These are phyloP conservation scores for Furnarius figulus DNA, from an alignment of 2,113 vertebrate species.

Conservation along the genomic window DNA sequence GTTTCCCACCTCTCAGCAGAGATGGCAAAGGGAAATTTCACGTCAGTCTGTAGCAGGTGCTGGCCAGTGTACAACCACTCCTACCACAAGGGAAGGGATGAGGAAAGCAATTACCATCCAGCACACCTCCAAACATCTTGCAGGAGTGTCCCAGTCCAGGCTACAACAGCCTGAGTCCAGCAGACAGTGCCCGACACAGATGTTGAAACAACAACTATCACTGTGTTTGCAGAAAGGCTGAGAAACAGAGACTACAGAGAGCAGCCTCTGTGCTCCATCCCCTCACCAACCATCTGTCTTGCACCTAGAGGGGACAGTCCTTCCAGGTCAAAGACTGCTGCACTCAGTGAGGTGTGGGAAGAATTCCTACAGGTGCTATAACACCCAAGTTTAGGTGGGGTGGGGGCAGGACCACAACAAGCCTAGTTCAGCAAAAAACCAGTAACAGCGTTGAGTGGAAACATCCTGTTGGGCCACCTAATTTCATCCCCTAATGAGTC, in stretches of 20 bases:
- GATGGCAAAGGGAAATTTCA: neutral
- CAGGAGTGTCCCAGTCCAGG: neutral
- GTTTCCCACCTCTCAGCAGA: neutral
- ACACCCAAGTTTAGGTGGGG: neutral
- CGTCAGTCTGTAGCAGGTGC: accelerated
- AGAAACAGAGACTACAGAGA: neutral
- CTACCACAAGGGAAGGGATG: neutral
- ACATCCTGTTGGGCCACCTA: neutral
- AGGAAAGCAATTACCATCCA: neutral
- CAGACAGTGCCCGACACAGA: neutral
- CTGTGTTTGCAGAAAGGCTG: neutral
- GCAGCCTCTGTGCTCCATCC: neutral
- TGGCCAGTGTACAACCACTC: neutral
- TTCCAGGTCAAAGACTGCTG: neutral
- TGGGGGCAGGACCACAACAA: neutral
- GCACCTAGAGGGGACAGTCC: neutral
- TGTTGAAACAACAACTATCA: neutral
- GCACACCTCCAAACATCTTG: neutral
- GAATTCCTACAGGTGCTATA: neutral
- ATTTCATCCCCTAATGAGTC: neutral
- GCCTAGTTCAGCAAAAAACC: neutral
- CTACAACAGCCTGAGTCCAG: neutral
- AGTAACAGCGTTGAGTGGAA: neutral
- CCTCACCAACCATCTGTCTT: neutral
- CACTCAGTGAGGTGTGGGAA: neutral